These are phyloP conservation scores for Branchellion lobata DNA, from an alignment of 2,888 invertebrate genomes.

Conservation along the genomic window DNA sequence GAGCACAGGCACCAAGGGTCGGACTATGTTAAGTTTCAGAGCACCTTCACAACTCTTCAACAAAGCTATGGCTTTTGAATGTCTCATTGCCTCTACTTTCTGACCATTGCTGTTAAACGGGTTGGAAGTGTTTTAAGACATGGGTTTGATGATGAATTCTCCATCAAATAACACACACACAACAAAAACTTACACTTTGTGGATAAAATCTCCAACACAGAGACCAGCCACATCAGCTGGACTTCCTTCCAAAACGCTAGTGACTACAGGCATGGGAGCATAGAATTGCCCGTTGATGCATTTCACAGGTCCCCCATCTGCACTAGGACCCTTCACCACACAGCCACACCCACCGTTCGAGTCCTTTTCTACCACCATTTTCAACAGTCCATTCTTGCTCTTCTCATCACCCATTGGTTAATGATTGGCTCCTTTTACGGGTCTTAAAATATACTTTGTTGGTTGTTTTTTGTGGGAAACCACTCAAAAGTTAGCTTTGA, in stretches of 20 bases:
- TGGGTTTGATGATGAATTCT: background rate
- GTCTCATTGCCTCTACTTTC: background rate
- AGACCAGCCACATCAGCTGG: conserved; percentile 98
- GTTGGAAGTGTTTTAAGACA: background rate
- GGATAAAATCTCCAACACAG: conserved; percentile 91
- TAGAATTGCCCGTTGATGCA: conserved; percentile 98
- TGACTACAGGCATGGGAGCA: conserved; percentile 98
- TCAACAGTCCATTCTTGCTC: background rate
- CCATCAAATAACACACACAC: no score
- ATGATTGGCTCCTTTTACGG: background rate
- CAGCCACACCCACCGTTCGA: conserved; percentile 84
- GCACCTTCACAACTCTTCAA: background rate
- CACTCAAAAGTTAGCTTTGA: no score
- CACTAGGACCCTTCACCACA: conserved; percentile 98
- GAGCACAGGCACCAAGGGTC: no score
- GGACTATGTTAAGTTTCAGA: background rate
- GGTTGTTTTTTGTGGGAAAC: no score
- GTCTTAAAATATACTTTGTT: no score
- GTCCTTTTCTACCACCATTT: background rate
- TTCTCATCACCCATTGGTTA: background rate
- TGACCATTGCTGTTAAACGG: background rate
- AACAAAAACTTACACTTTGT: conserved; percentile 89
- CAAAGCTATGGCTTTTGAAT: background rate
- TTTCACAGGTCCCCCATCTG: conserved; percentile 95
- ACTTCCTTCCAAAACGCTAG: conserved; percentile 90